Base-by-base conservation (phyloP, 2,888 invertebrate species). In the Brenthis ino region DNA sequence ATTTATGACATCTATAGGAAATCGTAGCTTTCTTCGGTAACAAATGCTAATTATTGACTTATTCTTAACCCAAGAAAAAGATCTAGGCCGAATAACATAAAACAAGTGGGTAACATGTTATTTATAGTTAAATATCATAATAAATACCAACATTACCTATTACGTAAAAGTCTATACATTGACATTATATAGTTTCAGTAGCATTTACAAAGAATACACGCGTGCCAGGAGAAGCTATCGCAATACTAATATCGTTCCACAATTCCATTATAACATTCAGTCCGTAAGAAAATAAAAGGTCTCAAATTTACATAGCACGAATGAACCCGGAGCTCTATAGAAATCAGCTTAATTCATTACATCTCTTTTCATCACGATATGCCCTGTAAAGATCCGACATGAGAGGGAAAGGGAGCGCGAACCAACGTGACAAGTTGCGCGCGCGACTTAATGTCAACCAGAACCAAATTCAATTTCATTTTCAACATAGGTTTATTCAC, bases 261-360 rank as follows among this genome's bases (percentile, higher is more conserved):
- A 85, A 83, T 85, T 80, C 81, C 82, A 84, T 84, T 86, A 86
- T 82, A 84, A 83, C 82, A 84, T 86, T 82, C 80, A 80, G 77
- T 79, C 78, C 77, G 79, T 77, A 80, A 79, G 81, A 84, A 86
- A 87, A 89, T 86, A 88, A 87, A 87, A 87, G 83, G 82, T 85
- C 82, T 82, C 77, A 80, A 82, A 88, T 87, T 87, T 87, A 86
- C 88, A 88, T 87, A 86, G 81, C 86, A 82, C 83, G 81, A 85
- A 80, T 81, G 83, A 77, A 82, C 80, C 78, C 78, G 77, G 77
- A 76, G 76, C 73, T 77, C 76, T 76, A 76, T 77, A 75, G 79
- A 78, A 80, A 80, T 82, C 77, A 70, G 72, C 77, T 75, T 79
- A 78, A 79, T 77, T 82, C 80, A 74, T 78, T 79, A 77, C 80